A percentile compares a stretch with the other conserved stretches of the same genome.
phyloP scores from a whole-genome alignment of 1,140 invertebrate genomes.

The Sinonovacula constricta region DNA sequence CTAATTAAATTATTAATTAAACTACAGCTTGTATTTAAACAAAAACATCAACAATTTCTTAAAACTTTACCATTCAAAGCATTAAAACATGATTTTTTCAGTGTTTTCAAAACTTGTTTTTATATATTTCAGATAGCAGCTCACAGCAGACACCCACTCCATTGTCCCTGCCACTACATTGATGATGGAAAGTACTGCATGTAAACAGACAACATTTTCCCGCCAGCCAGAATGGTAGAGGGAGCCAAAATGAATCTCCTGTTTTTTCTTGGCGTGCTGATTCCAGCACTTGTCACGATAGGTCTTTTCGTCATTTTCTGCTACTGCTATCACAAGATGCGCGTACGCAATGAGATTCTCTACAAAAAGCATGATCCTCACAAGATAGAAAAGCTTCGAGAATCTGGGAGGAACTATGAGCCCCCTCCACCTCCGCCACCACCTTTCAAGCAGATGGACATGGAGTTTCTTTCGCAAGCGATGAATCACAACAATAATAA shows the following conservation, averaged over 20 bases:
- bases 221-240: constrained; percentile 43
- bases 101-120: too few species aligned
- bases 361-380: constrained; percentile 69
- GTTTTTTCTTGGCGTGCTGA: constrained; percentile 80
- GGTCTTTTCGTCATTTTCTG: constrained; percentile 71
- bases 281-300: constrained; percentile 80
- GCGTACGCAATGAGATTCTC: constrained; percentile 58
- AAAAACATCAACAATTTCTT: too few species aligned
- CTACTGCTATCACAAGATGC: constrained; percentile 70
- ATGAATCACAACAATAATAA: constrained; percentile 55
- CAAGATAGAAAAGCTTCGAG: constrained; percentile 51
- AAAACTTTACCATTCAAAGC: too few species aligned
- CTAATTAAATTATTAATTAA: too few species aligned
- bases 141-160: too few species aligned
- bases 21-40: too few species aligned
- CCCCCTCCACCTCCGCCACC: constrained; percentile 58
- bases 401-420: constrained; percentile 49
- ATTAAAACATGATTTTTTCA: too few species aligned
- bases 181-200: too few species aligned
- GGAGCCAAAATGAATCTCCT: constrained; percentile 63
- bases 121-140: too few species aligned
- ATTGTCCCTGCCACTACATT: too few species aligned
- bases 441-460: constrained; percentile 18
- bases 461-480: constrained; percentile 52
- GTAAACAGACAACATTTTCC: constrained; percentile 20